These are phyloP conservation scores for Philereme vetulata DNA, from an alignment of 2,888 invertebrate genomes.

Conservation along the genomic window DNA sequence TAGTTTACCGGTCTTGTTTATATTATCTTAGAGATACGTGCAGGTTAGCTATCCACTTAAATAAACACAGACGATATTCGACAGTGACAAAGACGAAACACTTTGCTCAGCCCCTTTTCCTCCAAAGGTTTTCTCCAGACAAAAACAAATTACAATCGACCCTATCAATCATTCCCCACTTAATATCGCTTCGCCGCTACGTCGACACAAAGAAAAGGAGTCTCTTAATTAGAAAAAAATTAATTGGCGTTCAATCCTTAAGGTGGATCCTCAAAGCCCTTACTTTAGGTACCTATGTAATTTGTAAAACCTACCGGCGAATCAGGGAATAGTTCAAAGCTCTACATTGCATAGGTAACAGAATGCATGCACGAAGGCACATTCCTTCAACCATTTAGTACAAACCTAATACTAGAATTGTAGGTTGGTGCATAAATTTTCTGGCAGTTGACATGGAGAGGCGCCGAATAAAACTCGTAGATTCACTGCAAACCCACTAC, in stretches of 20 bases:
- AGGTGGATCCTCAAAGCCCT: no score
- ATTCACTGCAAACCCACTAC: slow-evolving; percentile 9
- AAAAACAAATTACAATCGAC: slow-evolving; percentile 21
- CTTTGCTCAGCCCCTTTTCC: not conserved
- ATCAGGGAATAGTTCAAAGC: no score
- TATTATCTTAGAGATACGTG: not conserved
- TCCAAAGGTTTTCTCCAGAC: not conserved
- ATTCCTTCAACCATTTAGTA: no score
- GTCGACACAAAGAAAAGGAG: not conserved
- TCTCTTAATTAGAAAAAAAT: not conserved
- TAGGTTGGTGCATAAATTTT: slow-evolving; percentile 17
- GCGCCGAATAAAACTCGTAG: slow-evolving; percentile 13
- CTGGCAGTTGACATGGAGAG: slow-evolving; percentile 15
- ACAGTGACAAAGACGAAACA: slow-evolving; percentile 11
- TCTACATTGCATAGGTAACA: no score
- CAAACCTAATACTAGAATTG: not conserved
- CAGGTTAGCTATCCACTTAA: not conserved
- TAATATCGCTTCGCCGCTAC: slow-evolving; percentile 1
- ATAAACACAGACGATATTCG: slow-evolving; percentile 9
- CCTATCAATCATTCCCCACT: slow-evolving; percentile 22
- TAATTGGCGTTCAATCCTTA: no score
- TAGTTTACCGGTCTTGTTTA: no score
- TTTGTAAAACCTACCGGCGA: no score
- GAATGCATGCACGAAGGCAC: no score
- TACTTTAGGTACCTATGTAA: no score